Conservation (phyloP, 30 jellyfish, hydroid and myxozoan species). For the Hydractinia symbiolongicarpus region DNA sequence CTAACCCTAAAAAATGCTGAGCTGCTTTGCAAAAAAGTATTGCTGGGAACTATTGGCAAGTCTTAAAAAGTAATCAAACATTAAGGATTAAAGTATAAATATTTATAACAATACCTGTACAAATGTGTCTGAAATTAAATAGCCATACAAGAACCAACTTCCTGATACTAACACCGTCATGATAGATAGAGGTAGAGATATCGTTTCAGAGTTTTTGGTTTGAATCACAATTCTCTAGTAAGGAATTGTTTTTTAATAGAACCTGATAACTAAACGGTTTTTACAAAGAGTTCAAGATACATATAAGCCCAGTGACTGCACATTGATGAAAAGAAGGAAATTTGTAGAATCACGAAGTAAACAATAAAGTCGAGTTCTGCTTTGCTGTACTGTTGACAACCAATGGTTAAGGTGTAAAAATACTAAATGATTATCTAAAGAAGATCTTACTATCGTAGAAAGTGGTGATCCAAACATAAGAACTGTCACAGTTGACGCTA, state of each 20-base stretch:
- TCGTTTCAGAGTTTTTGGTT: constrained; percentile 44
- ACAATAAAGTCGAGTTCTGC: no score
- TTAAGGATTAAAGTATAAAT: no score
- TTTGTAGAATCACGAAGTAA: no score
- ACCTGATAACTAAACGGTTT: no score
- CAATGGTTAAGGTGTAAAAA: no score
- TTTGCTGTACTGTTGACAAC: no score
- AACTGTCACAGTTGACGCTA: constrained; percentile 55
- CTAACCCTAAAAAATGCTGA: background rate
- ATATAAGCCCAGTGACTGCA: no score
- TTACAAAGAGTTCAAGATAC: no score
- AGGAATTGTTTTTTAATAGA: background rate
- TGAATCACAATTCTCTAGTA: constrained; percentile 46
- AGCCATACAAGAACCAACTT: constrained; percentile 65
- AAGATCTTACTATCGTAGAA: constrained; percentile 69
- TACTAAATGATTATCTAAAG: background rate
- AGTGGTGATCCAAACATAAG: constrained; percentile 91
- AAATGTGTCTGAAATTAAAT: constrained; percentile 37
- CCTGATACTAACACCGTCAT: constrained; percentile 49
- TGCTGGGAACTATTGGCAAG: no score
- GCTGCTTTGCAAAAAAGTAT: no score
- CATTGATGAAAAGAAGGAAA: no score
- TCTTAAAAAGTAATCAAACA: no score
- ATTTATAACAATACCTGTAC: constrained; percentile 37
- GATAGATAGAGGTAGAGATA: constrained; percentile 63